phyloP scores from a whole-genome alignment of 2,888 invertebrate species.

The Gandaritis pyraliata region DNA sequence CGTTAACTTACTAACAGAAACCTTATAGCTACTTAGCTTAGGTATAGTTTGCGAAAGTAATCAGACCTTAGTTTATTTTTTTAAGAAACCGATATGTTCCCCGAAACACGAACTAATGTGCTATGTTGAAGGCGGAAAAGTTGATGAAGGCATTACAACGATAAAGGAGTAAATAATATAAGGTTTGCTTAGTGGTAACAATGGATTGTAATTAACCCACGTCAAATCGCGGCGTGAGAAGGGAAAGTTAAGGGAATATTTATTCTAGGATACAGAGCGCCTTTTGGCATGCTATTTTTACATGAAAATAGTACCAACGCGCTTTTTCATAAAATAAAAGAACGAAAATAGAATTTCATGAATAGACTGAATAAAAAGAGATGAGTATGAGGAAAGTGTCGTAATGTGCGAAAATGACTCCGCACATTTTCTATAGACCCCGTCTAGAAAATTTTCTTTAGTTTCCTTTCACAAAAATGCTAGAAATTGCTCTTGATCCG shows the following conservation, averaged over 20 bases:
- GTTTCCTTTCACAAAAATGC: conserved; percentile 20
- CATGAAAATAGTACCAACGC: background rate
- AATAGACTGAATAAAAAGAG: background rate
- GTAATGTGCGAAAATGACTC: background rate
- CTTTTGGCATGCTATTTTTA: conserved; percentile 6
- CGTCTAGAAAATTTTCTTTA: background rate
- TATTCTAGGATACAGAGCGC: conserved; percentile 29
- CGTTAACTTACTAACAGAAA: no score
- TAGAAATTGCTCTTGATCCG: conserved; percentile 27
- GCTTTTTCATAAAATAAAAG: background rate
- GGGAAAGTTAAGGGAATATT: conserved; percentile 43
- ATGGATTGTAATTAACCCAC: conserved; percentile 54
- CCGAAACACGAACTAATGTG: no score
- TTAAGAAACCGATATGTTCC: no score
- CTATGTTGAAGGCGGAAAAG: background rate
- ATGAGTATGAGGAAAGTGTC: background rate
- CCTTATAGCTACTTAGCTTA: no score
- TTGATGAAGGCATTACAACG: conserved; percentile 19
- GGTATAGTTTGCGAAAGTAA: no score
- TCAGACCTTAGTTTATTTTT: no score
- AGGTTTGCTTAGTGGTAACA: conserved; percentile 50
- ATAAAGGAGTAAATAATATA: conserved; percentile 22
- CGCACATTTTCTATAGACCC: background rate
- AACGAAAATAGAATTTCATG: background rate
- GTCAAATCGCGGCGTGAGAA: conserved; percentile 49